These are phyloP conservation scores for Mesitornis unicolor DNA, from an alignment of 2,113 vertebrate genomes.

Conservation along the genomic window DNA sequence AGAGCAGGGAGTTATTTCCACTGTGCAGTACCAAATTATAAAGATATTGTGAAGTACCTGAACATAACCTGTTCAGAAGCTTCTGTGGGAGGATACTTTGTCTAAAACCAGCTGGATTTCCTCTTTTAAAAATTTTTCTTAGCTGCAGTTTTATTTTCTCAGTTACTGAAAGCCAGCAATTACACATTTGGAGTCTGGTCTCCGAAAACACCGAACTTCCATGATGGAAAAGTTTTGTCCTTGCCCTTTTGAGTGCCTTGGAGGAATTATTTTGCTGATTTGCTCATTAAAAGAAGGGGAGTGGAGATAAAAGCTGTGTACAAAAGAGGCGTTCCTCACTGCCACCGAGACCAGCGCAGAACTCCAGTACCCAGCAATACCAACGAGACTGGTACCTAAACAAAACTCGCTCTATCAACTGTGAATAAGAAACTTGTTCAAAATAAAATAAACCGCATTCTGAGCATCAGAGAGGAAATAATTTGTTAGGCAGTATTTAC, in stretches of 20 bases:
- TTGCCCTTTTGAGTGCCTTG: background rate
- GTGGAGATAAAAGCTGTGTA: background rate
- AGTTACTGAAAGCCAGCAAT: background rate
- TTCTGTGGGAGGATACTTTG: background rate
- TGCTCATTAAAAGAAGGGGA: background rate
- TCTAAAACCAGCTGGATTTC: background rate
- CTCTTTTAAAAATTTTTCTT: background rate
- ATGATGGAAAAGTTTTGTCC: background rate
- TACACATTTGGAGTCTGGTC: background rate
- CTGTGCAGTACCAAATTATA: background rate
- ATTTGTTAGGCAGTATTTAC: background rate
- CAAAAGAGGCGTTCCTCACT: background rate
- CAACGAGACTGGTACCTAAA: background rate
- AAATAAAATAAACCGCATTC: background rate
- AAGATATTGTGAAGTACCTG: background rate
- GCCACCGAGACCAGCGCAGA: background rate
- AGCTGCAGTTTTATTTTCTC: background rate
- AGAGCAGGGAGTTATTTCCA: background rate
- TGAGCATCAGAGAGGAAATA: background rate
- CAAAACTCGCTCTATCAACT: background rate
- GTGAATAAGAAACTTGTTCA: background rate
- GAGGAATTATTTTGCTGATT: background rate
- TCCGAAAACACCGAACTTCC: background rate
- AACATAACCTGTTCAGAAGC: background rate
- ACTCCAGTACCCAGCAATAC: background rate